A percentile compares a stretch with the other conserved stretches of the same genome.
phyloP scores from a whole-genome alignment of 2,797 vertebrate genomes.

The Loriculus beryllinus region DNA sequence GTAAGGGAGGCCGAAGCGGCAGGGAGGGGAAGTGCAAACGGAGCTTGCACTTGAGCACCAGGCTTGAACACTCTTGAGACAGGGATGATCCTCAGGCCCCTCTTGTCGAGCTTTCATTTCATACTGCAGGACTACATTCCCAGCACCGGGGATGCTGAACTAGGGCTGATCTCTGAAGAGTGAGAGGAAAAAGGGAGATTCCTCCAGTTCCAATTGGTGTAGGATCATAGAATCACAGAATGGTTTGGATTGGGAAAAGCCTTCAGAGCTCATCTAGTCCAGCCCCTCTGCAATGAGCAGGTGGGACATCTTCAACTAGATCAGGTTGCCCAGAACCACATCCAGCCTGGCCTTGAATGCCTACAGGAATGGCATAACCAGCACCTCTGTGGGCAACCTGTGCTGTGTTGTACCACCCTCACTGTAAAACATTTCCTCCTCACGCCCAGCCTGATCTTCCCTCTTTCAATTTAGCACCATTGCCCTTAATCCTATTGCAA shows the following conservation, averaged over 20 bases:
- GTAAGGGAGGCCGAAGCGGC: not conserved
- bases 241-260: not conserved
- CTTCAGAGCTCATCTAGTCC: not conserved
- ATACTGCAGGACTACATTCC: not conserved
- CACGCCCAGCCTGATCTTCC: not conserved
- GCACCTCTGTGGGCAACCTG: not conserved
- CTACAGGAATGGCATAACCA: not conserved
- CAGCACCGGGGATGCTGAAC: not conserved
- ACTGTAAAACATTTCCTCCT: not conserved
- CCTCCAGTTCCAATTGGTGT: not conserved
- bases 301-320: not conserved
- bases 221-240: not conserved
- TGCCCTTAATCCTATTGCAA: fast-evolving
- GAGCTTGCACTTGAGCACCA: not conserved
- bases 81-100: not conserved
- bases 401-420: not conserved
- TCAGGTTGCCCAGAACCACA: not conserved
- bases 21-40: not conserved
- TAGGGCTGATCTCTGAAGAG: not conserved
- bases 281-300: not conserved
- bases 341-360: not conserved
- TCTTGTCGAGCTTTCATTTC: not conserved
- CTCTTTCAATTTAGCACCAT: not conserved
- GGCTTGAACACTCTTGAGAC: not conserved
- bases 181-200: not conserved